Evolutionary conservation across 2,113 vertebrate genomes (phyloP).

Genomic region (Barnardius zonarius): DNA sequence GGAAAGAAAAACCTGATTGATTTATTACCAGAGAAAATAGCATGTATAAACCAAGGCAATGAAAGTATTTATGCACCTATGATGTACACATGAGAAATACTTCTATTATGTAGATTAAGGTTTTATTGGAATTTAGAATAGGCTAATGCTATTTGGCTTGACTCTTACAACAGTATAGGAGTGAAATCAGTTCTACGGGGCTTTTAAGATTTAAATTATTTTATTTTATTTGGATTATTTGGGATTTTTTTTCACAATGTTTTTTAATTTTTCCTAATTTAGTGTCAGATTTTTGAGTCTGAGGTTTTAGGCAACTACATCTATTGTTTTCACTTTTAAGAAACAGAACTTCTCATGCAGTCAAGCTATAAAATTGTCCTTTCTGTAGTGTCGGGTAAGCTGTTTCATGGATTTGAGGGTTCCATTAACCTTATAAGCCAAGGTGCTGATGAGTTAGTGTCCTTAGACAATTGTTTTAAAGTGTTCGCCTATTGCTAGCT

Average conservation of each 20-base stretch:
- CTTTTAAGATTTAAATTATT: background rate
- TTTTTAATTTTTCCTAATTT: background rate
- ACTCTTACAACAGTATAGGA: background rate
- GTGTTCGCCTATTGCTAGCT: background rate
- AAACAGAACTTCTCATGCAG: background rate
- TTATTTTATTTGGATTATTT: background rate
- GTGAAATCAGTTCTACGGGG: background rate
- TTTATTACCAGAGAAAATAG: background rate
- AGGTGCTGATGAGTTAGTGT: background rate
- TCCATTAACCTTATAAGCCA: background rate
- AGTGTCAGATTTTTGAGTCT: background rate
- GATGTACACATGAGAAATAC: background rate
- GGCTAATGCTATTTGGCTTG: background rate
- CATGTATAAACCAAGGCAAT: background rate
- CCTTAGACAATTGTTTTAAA: background rate
- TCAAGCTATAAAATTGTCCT: background rate
- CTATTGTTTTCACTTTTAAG: background rate
- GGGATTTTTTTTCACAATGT: too few relatives aligned
- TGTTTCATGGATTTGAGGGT: background rate
- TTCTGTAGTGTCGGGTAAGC: background rate
- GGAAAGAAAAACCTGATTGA: background rate
- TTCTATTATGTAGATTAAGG: background rate
- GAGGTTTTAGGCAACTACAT: background rate
- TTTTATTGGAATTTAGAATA: constrained; percentile 20
- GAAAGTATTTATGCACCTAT: background rate